Conservation (phyloP, 2,888 invertebrate genomes). For the Drepanosiphum platanoidis region DNA sequence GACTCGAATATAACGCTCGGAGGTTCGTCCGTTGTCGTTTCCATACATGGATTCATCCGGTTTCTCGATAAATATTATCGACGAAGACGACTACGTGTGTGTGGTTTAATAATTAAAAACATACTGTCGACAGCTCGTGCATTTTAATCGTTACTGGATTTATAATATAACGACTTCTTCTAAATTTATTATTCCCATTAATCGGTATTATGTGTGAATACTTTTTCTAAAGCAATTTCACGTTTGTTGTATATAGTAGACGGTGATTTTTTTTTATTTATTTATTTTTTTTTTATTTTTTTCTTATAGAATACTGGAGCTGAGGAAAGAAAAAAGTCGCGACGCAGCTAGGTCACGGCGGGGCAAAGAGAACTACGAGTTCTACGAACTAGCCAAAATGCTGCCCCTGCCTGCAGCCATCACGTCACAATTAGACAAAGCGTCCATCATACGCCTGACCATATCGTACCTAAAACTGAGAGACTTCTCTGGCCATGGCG, state of each 20-base stretch:
- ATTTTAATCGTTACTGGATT: conserved; percentile 33
- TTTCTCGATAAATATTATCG: conserved; percentile 47
- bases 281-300: conserved; percentile 57
- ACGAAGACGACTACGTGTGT: conserved; percentile 26
- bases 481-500: conserved; percentile 94
- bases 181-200: conserved; percentile 43
- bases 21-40: conserved; percentile 6
- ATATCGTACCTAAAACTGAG: conserved; percentile 94
- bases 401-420: conserved; percentile 89
- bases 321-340: conserved; percentile 92
- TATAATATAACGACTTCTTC: conserved; percentile 31
- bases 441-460: conserved; percentile 94
- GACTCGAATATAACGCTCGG: conserved; percentile 48
- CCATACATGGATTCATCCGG: conserved; percentile 58
- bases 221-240: background rate
- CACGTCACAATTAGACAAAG: conserved; percentile 93
- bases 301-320: conserved; percentile 82
- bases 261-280: conserved; percentile 54
- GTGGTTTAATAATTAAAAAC: conserved; percentile 46
- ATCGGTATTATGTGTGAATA: conserved; percentile 28
- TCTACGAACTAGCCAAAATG: conserved; percentile 96
- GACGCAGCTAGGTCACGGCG: conserved; percentile 91
- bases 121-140: conserved; percentile 33
- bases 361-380: conserved; percentile 96
- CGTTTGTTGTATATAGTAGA: no score